Evolutionary conservation across 2,888 invertebrate genomes (phyloP).

Genomic region (Eupithecia inturbata): DNA sequence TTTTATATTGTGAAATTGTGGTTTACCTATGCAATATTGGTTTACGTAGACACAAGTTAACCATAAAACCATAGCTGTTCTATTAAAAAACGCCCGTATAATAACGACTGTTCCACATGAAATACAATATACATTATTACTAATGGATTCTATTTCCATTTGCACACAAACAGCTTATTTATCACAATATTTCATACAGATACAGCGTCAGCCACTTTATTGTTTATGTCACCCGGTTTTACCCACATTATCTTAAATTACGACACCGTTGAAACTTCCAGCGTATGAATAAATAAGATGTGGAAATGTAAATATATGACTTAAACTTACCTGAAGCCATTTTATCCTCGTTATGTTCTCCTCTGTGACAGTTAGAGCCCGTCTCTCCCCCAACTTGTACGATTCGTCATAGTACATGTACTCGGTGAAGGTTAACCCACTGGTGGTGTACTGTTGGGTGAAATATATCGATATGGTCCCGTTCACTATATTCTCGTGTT

Average conservation of each 20-base stretch:
- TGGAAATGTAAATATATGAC: constrained; percentile 43
- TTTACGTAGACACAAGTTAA: background rate
- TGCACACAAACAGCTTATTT: constrained; percentile 21
- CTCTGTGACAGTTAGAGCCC: constrained; percentile 88
- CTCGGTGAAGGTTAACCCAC: constrained; percentile 90
- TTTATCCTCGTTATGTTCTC: constrained; percentile 88
- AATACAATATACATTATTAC: constrained; percentile 11
- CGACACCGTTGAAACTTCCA: constrained; percentile 31
- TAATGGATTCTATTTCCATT: constrained; percentile 31
- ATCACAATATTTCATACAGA: constrained; percentile 31
- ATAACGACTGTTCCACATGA: background rate
- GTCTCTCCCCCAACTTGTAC: constrained; percentile 86
- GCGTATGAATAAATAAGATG: constrained; percentile 31
- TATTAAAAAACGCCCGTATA: background rate
- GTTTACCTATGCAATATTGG: too few species aligned
- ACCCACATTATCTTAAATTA: constrained; percentile 35
- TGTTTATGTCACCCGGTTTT: constrained; percentile 31
- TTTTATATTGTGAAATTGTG: too few species aligned
- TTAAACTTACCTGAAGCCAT: constrained; percentile 79
- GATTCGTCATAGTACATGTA: constrained; percentile 89
- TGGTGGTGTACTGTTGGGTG: constrained; percentile 93
- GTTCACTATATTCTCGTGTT: constrained; percentile 88
- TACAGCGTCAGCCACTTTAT: constrained; percentile 27
- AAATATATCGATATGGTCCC: constrained; percentile 93
- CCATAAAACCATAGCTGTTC: background rate